Evolutionary conservation across 2,888 invertebrate species (phyloP), one percentile per base, ranked within the genome.

Genomic region (Dorcus parallelipipedus): DNA sequence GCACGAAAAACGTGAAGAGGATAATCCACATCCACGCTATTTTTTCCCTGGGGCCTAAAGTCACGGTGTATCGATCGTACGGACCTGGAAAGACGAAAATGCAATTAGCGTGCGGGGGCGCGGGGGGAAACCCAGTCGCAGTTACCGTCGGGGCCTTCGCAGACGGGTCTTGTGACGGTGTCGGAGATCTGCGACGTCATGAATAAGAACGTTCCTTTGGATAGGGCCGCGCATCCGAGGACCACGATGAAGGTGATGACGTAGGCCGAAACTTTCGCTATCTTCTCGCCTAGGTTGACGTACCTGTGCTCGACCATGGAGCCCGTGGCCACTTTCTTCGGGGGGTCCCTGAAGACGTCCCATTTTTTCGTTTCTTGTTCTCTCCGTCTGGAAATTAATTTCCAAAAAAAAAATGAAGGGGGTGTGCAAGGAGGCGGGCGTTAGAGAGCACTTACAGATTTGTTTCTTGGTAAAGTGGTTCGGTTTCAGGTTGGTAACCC

Each of bases 1-100:
- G 94, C 20, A 88, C 79, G 42, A 86, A 80, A 72, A 91, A 92
- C 20, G 88, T 86, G 66, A 91, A 85, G 43, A 92, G 79, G 33
- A 92, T 75, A 49, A 88, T 85, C 92, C 93, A 94, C 9, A 90
- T 84, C 93, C 93, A 93, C 47, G 85, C 81, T 55, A 88, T 80
- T 63, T 86, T 82, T 71, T 90, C 89, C 67, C 84, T 83, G 60
- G 84, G 79, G 0, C 89, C 81, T 23, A 88, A 77, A 5, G 79
- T 76, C 1, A 86, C 86, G 60, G 83, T 78, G 67, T 86, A 87
- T 71, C 26, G 26, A 33, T 33, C 26, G 26, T 33, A 33, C 26
- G 26, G 26, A 33, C 26, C 26, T 33, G 7, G 1, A 33, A 33
- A 33, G 26, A 6, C 20, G 20, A 33, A 33, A 33, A 7, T 33